Evolutionary conservation across 2,888 invertebrate genomes (phyloP).

Genomic region (Acrobasis suavella): DNA sequence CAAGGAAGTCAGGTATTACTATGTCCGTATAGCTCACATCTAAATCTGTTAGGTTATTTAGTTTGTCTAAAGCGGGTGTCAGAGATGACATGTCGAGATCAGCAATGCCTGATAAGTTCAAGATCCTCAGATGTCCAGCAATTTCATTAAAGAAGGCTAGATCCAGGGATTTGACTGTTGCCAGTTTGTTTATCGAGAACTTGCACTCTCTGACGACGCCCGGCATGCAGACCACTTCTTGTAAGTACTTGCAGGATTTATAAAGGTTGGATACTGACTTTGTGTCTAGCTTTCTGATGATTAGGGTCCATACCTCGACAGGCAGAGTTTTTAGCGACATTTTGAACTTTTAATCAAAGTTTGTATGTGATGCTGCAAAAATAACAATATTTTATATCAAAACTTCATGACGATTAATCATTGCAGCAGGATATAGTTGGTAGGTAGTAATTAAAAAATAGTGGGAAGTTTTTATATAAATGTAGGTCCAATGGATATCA

Average conservation of each 20-base stretch:
- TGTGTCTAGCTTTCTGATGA: conserved; percentile 16
- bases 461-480: too few species aligned
- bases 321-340: neutral
- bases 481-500: too few species aligned
- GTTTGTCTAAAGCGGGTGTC: neutral
- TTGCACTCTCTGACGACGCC: neutral
- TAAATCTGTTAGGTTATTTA: neutral
- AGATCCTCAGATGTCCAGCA: neutral
- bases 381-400: too few species aligned
- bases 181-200: neutral
- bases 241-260: neutral
- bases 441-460: too few species aligned
- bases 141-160: conserved; percentile 1
- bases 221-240: neutral
- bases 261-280: neutral
- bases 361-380: too few species aligned
- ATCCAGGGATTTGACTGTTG: neutral
- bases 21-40: neutral
- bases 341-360: neutral
- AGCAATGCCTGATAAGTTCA: neutral
- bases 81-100: neutral
- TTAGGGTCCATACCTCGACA: neutral
- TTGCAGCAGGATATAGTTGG: too few species aligned
- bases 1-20: neutral
- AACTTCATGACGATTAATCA: too few species aligned